These are phyloP conservation scores for Ochropacha duplaris DNA, from an alignment of 2,888 invertebrate genomes.

Conservation along the genomic window DNA sequence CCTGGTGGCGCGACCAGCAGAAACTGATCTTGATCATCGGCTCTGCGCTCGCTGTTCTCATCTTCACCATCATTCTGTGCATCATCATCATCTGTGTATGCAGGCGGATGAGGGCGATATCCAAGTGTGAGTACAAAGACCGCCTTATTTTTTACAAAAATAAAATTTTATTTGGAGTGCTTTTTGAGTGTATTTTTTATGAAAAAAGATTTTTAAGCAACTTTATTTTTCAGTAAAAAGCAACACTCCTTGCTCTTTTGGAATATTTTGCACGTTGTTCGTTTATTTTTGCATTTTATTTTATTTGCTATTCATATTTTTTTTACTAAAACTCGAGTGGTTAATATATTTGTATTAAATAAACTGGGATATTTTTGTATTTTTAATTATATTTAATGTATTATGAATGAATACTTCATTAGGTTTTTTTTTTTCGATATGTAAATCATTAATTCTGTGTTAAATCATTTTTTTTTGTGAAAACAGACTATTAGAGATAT, in stretches of 20 bases:
- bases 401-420: too few species aligned
- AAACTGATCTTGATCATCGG: constrained; percentile 88
- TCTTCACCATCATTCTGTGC: constrained; percentile 89
- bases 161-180: background rate
- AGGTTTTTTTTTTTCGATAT: too few species aligned
- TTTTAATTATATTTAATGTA: too few species aligned
- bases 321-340: too few species aligned
- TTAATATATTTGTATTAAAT: too few species aligned
- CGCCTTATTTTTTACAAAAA: background rate
- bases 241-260: background rate
- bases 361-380: background rate
- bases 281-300: background rate
- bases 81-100: constrained; percentile 94
- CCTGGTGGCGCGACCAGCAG: constrained; percentile 93
- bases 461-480: background rate
- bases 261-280: background rate
- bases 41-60: constrained; percentile 76
- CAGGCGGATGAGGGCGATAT: constrained; percentile 89
- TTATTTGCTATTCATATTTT: background rate
- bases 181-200: background rate
- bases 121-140: constrained; percentile 88
- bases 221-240: too few species aligned
- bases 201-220: background rate
- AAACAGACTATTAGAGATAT: constrained; percentile 6
- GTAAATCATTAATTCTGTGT: too few species aligned